A percentile compares a stretch with the other conserved stretches of the same genome.
Conservation (phyloP, 2,113 vertebrate genomes). For the Catagonus wagneri region DNA sequence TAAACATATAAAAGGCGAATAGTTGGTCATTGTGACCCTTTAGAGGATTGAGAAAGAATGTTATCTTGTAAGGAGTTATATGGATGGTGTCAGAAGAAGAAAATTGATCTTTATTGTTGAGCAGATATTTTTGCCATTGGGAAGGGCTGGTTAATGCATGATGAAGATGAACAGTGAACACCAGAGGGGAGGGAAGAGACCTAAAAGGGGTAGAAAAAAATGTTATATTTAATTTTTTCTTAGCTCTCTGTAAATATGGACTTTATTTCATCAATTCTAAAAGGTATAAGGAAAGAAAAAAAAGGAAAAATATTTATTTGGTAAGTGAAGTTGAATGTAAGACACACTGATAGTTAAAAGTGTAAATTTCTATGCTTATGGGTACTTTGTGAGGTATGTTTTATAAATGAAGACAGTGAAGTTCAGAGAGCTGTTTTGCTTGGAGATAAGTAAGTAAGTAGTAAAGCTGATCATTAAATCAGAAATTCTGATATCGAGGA, state of each 20-base stretch:
- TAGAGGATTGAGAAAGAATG: not conserved
- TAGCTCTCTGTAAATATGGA: not conserved
- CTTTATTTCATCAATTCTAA: not conserved
- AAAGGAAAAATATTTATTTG: not conserved
- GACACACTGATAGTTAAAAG: not conserved
- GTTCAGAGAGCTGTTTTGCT: not conserved
- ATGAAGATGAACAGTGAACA: not conserved
- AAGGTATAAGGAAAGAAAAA: not conserved
- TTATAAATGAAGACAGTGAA: not conserved
- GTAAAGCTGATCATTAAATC: not conserved
- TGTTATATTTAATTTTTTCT: not conserved
- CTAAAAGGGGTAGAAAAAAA: not conserved
- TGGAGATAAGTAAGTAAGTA: not conserved
- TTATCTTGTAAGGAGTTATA: not conserved
- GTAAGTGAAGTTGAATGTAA: not conserved
- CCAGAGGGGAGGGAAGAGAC: not conserved
- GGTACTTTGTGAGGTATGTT: not conserved
- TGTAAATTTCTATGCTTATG: not conserved
- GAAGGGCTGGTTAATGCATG: not conserved
- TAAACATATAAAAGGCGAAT: rapidly evolving
- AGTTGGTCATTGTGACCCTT: not conserved
- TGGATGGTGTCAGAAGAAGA: not conserved
- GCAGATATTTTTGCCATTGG: not conserved
- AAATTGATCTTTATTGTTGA: not conserved
- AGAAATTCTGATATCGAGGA: not conserved